Evolutionary conservation across 1,140 invertebrate species (phyloP), one percentile per base, ranked within the genome.

Genomic region (Oncopodura yosiiana): DNA sequence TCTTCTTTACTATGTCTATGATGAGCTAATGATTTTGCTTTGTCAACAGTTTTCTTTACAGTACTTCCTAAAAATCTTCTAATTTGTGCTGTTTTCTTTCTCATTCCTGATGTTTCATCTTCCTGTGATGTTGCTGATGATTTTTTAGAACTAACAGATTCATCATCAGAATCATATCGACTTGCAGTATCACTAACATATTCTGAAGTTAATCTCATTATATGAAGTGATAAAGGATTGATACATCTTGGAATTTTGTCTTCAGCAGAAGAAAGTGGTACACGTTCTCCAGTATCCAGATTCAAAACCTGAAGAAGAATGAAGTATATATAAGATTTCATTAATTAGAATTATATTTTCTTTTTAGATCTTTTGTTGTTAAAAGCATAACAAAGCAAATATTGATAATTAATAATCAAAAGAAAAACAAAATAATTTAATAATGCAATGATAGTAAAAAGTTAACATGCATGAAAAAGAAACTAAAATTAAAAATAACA

Each of bases 161-260:
- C 87, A 63, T 91, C 87, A 65, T 91, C 87, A 1, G 85, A 87
- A 61, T 82, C 77, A 59, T 82, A 82, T 24, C 82, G 79, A 63
- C 84, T 84, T 59, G 18, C n/a, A 58, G 34, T n/a, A n/a, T 50
- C 24, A 46, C 16, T 53, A 37, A 86, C 82, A 69, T 89, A 90
- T 72, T 91, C 86, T 0, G 87, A 87, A 0, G 90, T 93, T 11
- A 94, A 73, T 57, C 89, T 77, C 82, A 96, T 93, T 65, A 97
- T 94, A 69, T 96, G 93, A 44, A 96, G 71, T 16, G 90, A 92
- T 16, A 97, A 75, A 6, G 92, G 92, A 70, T 90, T 89, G 64
- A 93, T 84, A 69, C 88, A 89, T 66, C 87, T 82, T 0, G 89
- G 89, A 54, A 93, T 71, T 68, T 89, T 87, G 66, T 92, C 86